These are phyloP conservation scores for Radopholus similis DNA, from an alignment of 1,140 invertebrate genomes.

Conservation along the genomic window DNA sequence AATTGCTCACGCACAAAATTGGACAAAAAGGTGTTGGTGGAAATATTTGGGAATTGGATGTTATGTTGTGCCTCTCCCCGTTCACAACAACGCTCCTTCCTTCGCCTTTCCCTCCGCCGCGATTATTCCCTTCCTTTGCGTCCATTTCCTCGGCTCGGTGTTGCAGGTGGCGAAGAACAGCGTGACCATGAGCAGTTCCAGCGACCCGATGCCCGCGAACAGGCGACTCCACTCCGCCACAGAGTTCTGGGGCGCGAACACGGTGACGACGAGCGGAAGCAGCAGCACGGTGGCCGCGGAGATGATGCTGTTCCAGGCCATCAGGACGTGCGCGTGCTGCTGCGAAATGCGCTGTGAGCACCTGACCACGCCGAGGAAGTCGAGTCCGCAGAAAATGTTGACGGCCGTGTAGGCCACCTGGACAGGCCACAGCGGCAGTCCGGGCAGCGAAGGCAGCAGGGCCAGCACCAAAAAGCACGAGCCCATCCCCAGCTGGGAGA, in stretches of 20 bases:
- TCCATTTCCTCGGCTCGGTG: background rate
- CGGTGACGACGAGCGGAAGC: background rate
- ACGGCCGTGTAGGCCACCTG: background rate
- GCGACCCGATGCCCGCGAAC: background rate
- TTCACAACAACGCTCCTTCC: no score
- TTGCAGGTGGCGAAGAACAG: background rate
- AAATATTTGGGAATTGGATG: no score
- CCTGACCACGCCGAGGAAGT: conserved; percentile 5
- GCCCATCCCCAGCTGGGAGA: background rate
- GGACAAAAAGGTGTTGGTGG: no score
- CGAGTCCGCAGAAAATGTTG: background rate
- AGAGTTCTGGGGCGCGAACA: background rate
- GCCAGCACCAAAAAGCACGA: background rate
- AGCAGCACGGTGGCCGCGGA: background rate
- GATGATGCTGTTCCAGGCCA: conserved; percentile 6
- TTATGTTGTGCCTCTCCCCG: no score
- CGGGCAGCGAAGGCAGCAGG: background rate
- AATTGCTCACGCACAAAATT: no score
- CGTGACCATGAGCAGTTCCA: background rate
- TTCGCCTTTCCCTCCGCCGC: no score
- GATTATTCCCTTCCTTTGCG: no score
- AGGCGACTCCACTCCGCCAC: background rate
- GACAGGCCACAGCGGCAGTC: background rate
- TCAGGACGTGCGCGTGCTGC: background rate
- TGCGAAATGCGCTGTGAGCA: conserved; percentile 1